Evolutionary conservation across 2,888 invertebrate species (phyloP).

Genomic region (Scrobipalpa costella): DNA sequence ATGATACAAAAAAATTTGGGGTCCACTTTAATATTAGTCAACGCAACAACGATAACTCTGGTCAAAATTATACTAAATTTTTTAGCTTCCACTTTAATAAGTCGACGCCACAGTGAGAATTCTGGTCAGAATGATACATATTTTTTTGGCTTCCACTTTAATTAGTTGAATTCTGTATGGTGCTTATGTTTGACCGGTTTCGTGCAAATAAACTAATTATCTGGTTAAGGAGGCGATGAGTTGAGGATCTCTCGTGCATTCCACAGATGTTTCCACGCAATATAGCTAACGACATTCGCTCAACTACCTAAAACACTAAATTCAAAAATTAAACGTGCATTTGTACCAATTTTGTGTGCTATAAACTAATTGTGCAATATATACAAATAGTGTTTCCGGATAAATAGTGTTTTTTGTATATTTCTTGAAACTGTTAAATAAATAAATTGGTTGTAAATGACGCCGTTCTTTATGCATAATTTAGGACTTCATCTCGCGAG

Average conservation of each 20-base stretch:
- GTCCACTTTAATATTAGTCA: no score
- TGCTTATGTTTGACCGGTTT: constrained; percentile 37
- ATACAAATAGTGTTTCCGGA: neutral
- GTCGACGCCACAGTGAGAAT: no score
- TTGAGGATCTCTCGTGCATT: constrained; percentile 63
- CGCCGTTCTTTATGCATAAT: constrained; percentile 23
- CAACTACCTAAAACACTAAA: constrained; percentile 25
- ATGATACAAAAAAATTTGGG: neutral
- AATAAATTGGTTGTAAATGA: constrained; percentile 9
- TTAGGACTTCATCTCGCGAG: constrained; percentile 18
- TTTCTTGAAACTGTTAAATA: no score
- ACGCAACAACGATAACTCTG: constrained; percentile 15
- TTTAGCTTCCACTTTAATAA: no score
- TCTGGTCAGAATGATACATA: constrained; percentile 10
- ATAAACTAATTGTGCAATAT: neutral
- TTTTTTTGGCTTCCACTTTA: constrained; percentile 2
- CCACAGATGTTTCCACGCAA: constrained; percentile 57
- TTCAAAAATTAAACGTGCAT: constrained; percentile 14
- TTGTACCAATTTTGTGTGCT: constrained; percentile 7
- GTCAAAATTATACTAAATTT: no score
- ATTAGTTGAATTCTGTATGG: neutral
- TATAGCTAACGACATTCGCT: constrained; percentile 57
- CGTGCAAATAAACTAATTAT: constrained; percentile 57
- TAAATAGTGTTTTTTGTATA: neutral
- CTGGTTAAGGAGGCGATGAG: constrained; percentile 53